Conservation (phyloP, 92 coral and sea anemone species). For the Micromussa lordhowensis region DNA sequence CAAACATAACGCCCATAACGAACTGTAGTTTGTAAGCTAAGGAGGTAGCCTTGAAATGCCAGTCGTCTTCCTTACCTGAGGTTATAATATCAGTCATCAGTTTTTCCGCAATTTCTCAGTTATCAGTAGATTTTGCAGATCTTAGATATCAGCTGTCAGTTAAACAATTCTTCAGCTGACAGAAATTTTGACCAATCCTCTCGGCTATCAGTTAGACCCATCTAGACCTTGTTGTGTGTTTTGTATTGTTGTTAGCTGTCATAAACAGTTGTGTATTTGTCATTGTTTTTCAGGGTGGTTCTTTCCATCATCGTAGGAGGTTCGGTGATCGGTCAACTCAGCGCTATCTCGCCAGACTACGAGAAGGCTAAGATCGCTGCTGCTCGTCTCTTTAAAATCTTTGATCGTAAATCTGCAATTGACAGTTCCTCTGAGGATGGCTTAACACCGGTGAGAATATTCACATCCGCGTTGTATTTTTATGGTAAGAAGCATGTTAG, state of each 20-base stretch:
- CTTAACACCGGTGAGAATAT: conserved; percentile 71
- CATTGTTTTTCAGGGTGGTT: conserved; percentile 60
- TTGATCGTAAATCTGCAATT: conserved; percentile 75
- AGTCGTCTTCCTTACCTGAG: neutral
- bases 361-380: conserved; percentile 91
- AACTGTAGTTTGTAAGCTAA: neutral
- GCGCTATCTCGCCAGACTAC: conserved; percentile 88
- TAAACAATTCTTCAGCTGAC: too few relatives aligned
- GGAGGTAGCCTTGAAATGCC: neutral
- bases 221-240: neutral
- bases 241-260: neutral
- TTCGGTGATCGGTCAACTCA: conserved; percentile 73
- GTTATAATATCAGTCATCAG: too few relatives aligned
- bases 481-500: neutral
- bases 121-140: too few relatives aligned
- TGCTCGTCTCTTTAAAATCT: conserved; percentile 79
- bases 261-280: neutral
- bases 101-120: too few relatives aligned
- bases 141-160: too few relatives aligned
- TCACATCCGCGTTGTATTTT: neutral
- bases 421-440: conserved; percentile 88
- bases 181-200: too few relatives aligned
- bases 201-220: too few relatives aligned
- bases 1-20: neutral
- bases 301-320: conserved; percentile 78